A percentile compares a stretch with the other conserved stretches of the same genome.
Conservation (phyloP, 37 sponge, comb jelly and placozoan species). For the Diacarnus erythraeanus region DNA sequence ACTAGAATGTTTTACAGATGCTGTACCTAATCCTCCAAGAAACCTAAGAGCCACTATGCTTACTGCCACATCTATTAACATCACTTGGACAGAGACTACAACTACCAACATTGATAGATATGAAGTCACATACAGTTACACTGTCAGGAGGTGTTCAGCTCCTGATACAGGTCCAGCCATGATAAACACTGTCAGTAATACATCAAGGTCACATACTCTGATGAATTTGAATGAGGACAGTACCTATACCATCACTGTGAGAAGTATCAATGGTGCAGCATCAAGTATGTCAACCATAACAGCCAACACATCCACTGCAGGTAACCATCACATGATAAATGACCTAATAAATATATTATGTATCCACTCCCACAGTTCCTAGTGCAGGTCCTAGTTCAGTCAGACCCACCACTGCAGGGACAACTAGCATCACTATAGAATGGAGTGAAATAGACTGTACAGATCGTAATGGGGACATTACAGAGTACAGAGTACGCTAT, state of each 20-base stretch:
- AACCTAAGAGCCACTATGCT: neutral
- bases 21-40: neutral
- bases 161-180: neutral
- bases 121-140: neutral
- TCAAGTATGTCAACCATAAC: neutral
- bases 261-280: conserved; percentile 1
- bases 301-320: neutral
- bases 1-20: no score
- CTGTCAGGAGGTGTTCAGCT: neutral
- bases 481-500: conserved; percentile 29
- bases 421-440: conserved; percentile 8
- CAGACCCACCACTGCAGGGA: neutral
- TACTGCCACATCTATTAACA: neutral
- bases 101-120: neutral
- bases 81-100: neutral
- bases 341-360: neutral
- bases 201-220: neutral
- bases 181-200: neutral
- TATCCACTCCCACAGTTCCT: conserved; percentile 16
- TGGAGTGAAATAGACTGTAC: conserved; percentile 33
- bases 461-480: conserved; percentile 33
- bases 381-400: conserved; percentile 17
- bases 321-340: neutral
- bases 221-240: conserved; percentile 6
- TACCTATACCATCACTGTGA: conserved; percentile 17